These are phyloP conservation scores for Nebria ingens DNA, from an alignment of 1,140 invertebrate genomes.

Conservation along the genomic window DNA sequence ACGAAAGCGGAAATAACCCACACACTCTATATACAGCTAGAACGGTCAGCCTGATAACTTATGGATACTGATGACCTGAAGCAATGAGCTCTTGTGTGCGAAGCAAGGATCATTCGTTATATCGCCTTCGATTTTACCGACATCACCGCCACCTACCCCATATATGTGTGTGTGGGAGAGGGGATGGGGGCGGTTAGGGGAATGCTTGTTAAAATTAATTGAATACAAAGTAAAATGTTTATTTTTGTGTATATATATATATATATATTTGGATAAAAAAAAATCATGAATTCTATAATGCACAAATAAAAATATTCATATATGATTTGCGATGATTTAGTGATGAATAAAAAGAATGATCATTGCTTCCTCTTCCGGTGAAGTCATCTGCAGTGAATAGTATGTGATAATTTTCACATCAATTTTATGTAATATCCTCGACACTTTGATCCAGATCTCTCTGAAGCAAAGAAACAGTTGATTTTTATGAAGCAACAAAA, in stretches of 20 bases:
- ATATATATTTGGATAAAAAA: too few species aligned
- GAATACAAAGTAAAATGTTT: conserved; percentile 3
- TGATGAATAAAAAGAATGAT: conserved; percentile 9
- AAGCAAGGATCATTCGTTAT: not conserved
- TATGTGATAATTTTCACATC: conserved; percentile 13
- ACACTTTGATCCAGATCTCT: conserved; percentile 7
- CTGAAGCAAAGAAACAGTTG: not conserved
- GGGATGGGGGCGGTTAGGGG: not conserved
- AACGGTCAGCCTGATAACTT: conserved; percentile 33
- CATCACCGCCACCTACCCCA: not conserved
- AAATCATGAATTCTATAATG: too few species aligned
- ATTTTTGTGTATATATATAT: conserved; percentile 1
- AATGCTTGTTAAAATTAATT: conserved; percentile 2
- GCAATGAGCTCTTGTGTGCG: conserved; percentile 30
- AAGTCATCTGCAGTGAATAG: conserved; percentile 12
- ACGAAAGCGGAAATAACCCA: not conserved
- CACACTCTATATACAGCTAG: too few species aligned
- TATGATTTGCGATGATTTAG: conserved; percentile 10
- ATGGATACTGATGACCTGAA: conserved; percentile 41
- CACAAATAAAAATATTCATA: conserved; percentile 13
- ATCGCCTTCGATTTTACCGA: not conserved
- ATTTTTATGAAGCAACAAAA: not conserved
- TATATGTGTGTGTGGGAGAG: not conserved
- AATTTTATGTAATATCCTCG: conserved; percentile 5
- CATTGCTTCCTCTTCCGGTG: conserved; percentile 10